A percentile compares a stretch with the other conserved stretches of the same genome.
Conservation (phyloP, 2,888 invertebrate genomes). For the Junonia oenone region DNA sequence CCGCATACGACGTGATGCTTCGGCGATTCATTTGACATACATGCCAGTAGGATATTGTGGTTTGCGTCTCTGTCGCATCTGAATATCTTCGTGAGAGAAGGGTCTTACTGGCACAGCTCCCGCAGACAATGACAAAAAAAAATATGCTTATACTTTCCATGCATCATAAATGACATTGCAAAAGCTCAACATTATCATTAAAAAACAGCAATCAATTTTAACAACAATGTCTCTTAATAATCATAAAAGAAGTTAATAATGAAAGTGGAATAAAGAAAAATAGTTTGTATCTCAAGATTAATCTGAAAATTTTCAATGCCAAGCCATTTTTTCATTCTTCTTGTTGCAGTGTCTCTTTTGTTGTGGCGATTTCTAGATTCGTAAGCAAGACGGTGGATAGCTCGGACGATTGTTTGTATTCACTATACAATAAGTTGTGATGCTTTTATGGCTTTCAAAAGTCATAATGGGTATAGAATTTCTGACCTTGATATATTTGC, state of each 20-base stretch:
- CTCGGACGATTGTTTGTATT: conserved; percentile 19
- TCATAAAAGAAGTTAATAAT: neutral
- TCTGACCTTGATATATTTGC: neutral
- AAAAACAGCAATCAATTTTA: neutral
- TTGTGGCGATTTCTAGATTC: conserved; percentile 14
- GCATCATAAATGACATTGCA: too few relatives aligned
- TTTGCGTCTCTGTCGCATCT: too few relatives aligned
- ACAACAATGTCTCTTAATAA: neutral
- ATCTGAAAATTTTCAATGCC: conserved; percentile 22
- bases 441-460: conserved; percentile 9
- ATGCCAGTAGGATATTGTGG: too few relatives aligned
- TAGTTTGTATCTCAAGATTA: conserved; percentile 13
- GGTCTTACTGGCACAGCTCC: too few relatives aligned
- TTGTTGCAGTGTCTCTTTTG: conserved; percentile 22
- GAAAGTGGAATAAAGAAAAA: conserved; percentile 11
- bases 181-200: too few relatives aligned
- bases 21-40: too few relatives aligned
- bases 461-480: neutral
- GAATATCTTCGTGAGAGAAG: too few relatives aligned
- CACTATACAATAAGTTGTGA: conserved; percentile 14
- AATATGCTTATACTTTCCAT: too few relatives aligned
- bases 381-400: conserved; percentile 5
- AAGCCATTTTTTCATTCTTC: conserved; percentile 13
- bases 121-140: too few relatives aligned
- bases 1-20: too few relatives aligned